Base-by-base conservation (phyloP, 2,113 vertebrate species). In the Prochilodus magdalenae region DNA sequence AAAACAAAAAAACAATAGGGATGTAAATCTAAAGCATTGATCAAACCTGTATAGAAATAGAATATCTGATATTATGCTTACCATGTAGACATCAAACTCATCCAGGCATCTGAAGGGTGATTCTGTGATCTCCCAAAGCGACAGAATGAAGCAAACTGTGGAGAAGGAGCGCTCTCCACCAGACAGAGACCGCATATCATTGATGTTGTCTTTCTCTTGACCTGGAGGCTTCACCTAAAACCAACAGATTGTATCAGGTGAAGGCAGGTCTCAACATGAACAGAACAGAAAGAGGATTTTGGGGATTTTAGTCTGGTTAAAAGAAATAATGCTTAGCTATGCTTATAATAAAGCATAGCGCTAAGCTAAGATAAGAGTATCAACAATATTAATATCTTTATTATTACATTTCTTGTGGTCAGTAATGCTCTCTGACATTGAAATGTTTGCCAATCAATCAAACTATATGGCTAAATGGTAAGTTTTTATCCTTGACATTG, bases 1-100 rank as follows among this genome's bases (percentile, higher is more conserved):
- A 0, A 16, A 57, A 77, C 7, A 77, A 40, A 63, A 10, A 57
- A 75, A 16, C 16, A n/a, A 71, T 11, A 18, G 0, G 2, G 1
- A 13, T 24, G 22, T n/a, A 26, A 2, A 10, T 60, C 8, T 13
- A 1, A 60, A 2, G 0, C 0, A 5, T 5, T 20, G 15, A 11
- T 16, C 4, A 20, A 55, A 22, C 20, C 53, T 53, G 13, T 40
- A 12, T 22, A 69, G 18, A 51, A 73, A 49, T 5, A 59, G n/a
- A 55, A 0, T 7, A 18, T 67, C 1, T 33, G 62, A 24, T 10
- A 20, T 55, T 26, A 16, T 15, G 44, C 72, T 1, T 95, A 98
- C 98, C 98, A 99, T 99, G 89, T 96, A 99, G 84, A 99, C 97
- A 84, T 99, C 98, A 91, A 99, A 99, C 85, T 99, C 98, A 75